Evolutionary conservation across 2,888 invertebrate species (phyloP), one percentile per base, ranked within the genome.

Genomic region (Anarsia innoxiella): DNA sequence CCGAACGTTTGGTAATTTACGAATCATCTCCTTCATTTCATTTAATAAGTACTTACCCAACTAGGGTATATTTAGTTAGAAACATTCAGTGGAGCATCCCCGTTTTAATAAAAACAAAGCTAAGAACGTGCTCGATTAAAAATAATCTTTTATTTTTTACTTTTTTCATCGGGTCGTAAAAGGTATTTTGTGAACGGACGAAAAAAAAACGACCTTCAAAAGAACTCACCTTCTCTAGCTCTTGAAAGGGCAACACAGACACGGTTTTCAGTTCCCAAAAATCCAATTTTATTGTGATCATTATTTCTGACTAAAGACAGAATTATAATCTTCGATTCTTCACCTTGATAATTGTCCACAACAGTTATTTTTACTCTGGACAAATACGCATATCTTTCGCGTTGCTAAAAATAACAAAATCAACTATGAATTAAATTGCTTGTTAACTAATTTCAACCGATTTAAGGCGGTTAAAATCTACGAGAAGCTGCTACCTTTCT

Each of bases 321-420:
- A 4, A 94, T 66, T 42, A 94, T 91, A 30, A 94, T 92, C 52
- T 90, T 89, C 13, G 89, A 90, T 63, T 93, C 93, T 56, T 93
- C 90, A 0, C 94, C 94, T 78, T 94, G 94, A 57, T 89, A 94
- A 60, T 92, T 93, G 60, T 94, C 94, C 2, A 94, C 88, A 0
- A 90, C 89, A 0, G 89, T 87, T 2, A 93, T 88, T 47, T 87
- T 82, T 1, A 92, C 87, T n/a, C 86, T 74, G 13, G 68, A 42
- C 13, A 88, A 61, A 15, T 75, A 56, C 1, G 52, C 30, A 48
- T 75, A 74, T 0, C 51, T 51, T 1, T 34, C 29, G 1, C 71
- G 61, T 63, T 75, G 55, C 82, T 82, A 51, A n/a, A n/a, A 60
- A 67, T 15, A n/a, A n/a, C 36, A 25, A n/a, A n/a, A n/a, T n/a